Conservation (phyloP, 1,140 invertebrate genomes). For the Mamestra configurata region DNA sequence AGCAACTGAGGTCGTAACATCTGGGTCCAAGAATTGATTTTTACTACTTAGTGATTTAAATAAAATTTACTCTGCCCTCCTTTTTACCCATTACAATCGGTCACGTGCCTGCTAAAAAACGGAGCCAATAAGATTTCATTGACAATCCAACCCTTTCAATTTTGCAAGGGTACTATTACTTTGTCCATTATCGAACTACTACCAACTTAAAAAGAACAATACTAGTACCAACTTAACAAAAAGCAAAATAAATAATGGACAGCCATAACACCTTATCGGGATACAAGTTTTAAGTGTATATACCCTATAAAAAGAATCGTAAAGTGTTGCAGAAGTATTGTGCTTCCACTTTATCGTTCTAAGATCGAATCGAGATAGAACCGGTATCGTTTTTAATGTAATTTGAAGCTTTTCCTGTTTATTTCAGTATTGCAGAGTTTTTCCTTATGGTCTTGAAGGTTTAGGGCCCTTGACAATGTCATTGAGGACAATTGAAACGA, state of each 20-base stretch:
- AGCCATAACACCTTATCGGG: slow-evolving; percentile 28
- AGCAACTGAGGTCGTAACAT: no score
- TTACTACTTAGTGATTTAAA: no score
- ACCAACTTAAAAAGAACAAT: background rate
- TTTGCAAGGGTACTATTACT: no score
- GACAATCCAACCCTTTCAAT: no score
- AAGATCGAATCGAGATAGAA: slow-evolving; percentile 19
- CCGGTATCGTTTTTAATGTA: slow-evolving; percentile 35
- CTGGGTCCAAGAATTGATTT: no score
- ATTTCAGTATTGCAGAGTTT: slow-evolving; percentile 1
- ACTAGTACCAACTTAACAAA: background rate
- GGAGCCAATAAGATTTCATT: no score
- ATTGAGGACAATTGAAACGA: background rate
- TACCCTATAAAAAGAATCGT: slow-evolving; percentile 44
- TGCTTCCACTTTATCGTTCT: slow-evolving; percentile 15
- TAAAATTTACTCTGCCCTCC: no score
- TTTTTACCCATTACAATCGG: no score
- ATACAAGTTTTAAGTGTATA: slow-evolving; percentile 48
- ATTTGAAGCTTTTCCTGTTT: slow-evolving; percentile 7
- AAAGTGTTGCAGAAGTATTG: slow-evolving; percentile 36
- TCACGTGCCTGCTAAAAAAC: no score
- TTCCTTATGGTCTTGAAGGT: slow-evolving; percentile 5
- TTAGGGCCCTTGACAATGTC: background rate
- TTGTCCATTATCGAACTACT: background rate
- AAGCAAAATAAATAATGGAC: slow-evolving; percentile 46